Evolutionary conservation across 2,113 vertebrate genomes (phyloP).

Genomic region (Lynx canadensis): DNA sequence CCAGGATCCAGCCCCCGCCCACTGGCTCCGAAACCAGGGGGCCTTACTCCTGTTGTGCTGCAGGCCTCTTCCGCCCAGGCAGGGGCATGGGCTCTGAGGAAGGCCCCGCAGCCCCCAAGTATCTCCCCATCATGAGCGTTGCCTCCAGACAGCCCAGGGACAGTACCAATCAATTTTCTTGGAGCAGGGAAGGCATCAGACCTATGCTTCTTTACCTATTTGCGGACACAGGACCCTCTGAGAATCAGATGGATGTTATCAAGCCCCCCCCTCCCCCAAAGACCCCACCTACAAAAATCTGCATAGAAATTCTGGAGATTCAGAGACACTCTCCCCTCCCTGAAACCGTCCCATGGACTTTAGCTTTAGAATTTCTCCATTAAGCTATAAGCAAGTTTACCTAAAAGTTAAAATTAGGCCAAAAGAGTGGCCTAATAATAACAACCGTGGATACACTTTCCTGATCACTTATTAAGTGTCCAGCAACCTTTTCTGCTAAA

Average conservation of each 20-base stretch:
- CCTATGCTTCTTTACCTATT: background rate
- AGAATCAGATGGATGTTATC: background rate
- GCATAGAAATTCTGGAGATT: background rate
- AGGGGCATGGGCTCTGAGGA: background rate
- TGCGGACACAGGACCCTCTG: background rate
- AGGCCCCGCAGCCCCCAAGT: rapidly evolving
- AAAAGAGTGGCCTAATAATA: background rate
- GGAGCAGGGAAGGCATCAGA: background rate
- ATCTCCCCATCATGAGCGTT: background rate
- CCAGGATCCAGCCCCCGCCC: background rate
- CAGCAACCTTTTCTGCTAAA: background rate
- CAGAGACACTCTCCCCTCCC: background rate
- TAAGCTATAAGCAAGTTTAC: background rate
- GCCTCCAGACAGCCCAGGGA: background rate
- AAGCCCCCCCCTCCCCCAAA: background rate
- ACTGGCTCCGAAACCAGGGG: background rate
- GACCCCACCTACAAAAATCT: background rate
- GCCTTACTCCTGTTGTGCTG: background rate
- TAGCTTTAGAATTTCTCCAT: background rate
- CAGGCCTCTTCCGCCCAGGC: background rate
- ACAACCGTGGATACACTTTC: background rate
- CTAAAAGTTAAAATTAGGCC: conserved; percentile 4
- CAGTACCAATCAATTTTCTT: background rate
- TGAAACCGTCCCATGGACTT: background rate
- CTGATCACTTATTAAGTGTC: background rate